Percentiles rank a stretch among this genome's conserved stretches.
Evolutionary conservation across 2,797 vertebrate species (phyloP).

Genomic region (Danionella dracula): DNA sequence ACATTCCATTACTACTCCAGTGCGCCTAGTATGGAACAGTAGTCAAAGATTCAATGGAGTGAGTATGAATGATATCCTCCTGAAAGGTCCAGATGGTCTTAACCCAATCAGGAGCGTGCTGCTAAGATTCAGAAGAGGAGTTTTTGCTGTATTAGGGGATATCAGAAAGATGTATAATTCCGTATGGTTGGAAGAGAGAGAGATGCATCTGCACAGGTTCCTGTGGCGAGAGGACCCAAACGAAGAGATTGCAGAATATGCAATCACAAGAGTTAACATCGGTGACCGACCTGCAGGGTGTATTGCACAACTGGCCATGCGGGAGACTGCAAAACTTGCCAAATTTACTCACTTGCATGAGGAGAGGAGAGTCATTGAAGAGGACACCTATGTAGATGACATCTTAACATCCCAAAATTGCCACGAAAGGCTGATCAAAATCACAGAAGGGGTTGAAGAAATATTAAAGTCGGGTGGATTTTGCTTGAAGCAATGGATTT

Average conservation of each 20-base stretch:
- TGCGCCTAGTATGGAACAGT: slow-evolving; percentile 19
- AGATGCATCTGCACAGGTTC: no score
- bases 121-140: no score
- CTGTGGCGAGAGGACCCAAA: no score
- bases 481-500: neutral
- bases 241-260: no score
- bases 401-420: no score
- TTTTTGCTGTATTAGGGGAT: slow-evolving; percentile 7
- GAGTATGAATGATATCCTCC: slow-evolving; percentile 21
- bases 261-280: no score
- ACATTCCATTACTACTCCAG: neutral
- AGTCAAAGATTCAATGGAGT: slow-evolving; percentile 9
- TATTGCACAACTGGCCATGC: slow-evolving; percentile 21
- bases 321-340: no score
- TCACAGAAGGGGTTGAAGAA: neutral
- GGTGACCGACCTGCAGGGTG: neutral
- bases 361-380: neutral
- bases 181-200: no score
- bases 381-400: slow-evolving; percentile 11
- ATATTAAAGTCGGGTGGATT: neutral
- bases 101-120: no score
- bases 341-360: no score
- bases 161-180: slow-evolving; percentile 41
- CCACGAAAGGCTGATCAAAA: no score
- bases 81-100: slow-evolving; percentile 17